Conservation (phyloP, 2,888 invertebrate genomes). For the Ophion slaviceki region DNA sequence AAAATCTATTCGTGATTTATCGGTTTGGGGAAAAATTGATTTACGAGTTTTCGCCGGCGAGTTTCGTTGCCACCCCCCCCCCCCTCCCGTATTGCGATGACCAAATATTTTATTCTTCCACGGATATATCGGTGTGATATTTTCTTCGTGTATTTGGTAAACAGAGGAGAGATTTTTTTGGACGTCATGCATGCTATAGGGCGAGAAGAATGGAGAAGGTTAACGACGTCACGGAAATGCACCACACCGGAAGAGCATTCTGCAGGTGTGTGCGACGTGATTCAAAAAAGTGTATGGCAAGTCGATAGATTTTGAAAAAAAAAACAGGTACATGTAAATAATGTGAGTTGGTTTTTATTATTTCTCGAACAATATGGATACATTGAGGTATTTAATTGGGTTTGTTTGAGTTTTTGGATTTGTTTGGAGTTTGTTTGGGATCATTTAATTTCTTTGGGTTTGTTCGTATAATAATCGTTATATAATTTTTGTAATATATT, state of each 20-base stretch:
- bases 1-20: slow-evolving; percentile 25
- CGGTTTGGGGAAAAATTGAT: slow-evolving; percentile 26
- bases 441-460: no score
- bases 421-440: no score
- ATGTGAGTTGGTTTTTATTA: no score
- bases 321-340: no score
- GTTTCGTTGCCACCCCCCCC: background rate
- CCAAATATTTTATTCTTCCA: slow-evolving; percentile 3
- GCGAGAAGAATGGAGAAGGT: background rate
- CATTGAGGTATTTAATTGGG: no score
- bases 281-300: no score
- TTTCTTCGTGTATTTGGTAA: background rate
- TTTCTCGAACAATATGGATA: no score
- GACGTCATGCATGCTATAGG: background rate
- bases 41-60: background rate
- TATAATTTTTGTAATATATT: no score
- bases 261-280: no score
- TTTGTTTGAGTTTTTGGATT: no score
- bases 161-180: background rate
- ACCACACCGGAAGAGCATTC: background rate
- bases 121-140: background rate
- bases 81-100: background rate
- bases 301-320: no score
- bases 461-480: no score
- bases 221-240: background rate